phyloP scores from a whole-genome alignment of 2,888 invertebrate genomes.

The Drosophila nr. medialis region DNA sequence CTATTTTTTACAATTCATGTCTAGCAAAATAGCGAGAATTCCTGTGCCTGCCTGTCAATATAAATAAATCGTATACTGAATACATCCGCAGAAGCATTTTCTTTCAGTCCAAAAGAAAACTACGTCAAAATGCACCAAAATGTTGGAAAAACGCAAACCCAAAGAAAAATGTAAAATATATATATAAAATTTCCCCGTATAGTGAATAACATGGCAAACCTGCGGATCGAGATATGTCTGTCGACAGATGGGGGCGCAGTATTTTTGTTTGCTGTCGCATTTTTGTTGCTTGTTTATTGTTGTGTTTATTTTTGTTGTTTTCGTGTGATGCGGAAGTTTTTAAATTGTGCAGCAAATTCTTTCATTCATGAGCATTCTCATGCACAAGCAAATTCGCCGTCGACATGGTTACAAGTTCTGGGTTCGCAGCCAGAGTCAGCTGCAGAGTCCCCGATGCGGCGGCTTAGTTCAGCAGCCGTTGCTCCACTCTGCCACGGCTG shows the following conservation, averaged over 20 bases:
- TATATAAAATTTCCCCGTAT: conserved; percentile 9
- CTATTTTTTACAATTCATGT: conserved; percentile 20
- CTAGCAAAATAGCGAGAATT: conserved; percentile 23
- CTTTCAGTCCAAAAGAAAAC: conserved; percentile 19
- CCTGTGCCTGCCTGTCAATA: conserved; percentile 52
- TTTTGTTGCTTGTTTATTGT: conserved; percentile 29
- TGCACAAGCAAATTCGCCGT: conserved; percentile 23
- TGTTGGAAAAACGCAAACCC: conserved; percentile 2
- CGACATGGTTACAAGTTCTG: conserved; percentile 28
- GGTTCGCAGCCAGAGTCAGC: conserved; percentile 28
- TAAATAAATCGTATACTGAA: conserved; percentile 12
- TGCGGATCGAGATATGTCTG: conserved; percentile 36
- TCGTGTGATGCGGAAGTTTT: conserved; percentile 72
- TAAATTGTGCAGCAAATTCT: conserved; percentile 73
- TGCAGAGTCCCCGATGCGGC: conserved; percentile 34
- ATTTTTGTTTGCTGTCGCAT: conserved; percentile 29
- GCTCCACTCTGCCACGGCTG: conserved; percentile 32
- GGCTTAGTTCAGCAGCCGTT: conserved; percentile 45
- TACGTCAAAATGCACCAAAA: conserved; percentile 31
- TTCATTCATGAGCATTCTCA: conserved; percentile 62
- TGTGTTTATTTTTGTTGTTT: conserved; percentile 46
- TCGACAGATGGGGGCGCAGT: conserved; percentile 58
- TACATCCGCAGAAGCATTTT: conserved; percentile 47
- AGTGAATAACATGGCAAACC: conserved; percentile 36
- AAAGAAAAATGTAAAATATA: neutral